Evolutionary conservation across 2,113 vertebrate genomes (phyloP), one percentile per base, ranked within the genome.

Genomic region (Raja brachyura): DNA sequence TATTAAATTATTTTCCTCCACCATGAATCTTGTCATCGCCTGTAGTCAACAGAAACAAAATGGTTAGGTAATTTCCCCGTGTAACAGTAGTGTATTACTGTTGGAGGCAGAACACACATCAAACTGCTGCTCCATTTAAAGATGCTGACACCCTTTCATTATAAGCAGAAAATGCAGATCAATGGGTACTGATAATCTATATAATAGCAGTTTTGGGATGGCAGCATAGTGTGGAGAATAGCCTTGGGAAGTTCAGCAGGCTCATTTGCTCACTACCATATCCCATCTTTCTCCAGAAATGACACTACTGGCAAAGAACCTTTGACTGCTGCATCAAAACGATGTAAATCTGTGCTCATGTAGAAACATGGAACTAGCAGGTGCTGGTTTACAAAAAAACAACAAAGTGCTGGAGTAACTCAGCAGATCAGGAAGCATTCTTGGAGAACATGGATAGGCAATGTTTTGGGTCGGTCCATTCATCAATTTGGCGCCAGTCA

Each of bases 1-100:
- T 92, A 20, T 48, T 20, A 18, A 70, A 68, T 54, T 73, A 18
- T 73, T 61, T 48, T 70, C 68, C 33, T 70, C 90, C n/a, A 14
- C 33, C 28, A 33, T 48, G 68, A 54, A 90, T 33, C 18, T 73
- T 13, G 68, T 92, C 66, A 92, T 48, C 90, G 90, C 22, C 90
- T 92, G 90, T 74, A 73, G 22, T 88, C 5, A 54, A 92, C 7
- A 92, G 77, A 92, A 48, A 85, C 11, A 86, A 78, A 78, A 31
- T 16, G 14, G 83, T 31, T 31, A 88, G 28, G 1, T 86, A 5
- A n/a, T n/a, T 54, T 86, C 9, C 75, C 31, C 14, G n/a, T 61
- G 83, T 54, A 68, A 10, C 66, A 11, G 11, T 68, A 16, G 70
- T 61, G n/a, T 61, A 20, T n/a, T 86, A 13, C 3, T 16, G 28